These are phyloP conservation scores for Antechinus stuartii DNA, from an alignment of 2,113 vertebrate species.

Conservation along the genomic window DNA sequence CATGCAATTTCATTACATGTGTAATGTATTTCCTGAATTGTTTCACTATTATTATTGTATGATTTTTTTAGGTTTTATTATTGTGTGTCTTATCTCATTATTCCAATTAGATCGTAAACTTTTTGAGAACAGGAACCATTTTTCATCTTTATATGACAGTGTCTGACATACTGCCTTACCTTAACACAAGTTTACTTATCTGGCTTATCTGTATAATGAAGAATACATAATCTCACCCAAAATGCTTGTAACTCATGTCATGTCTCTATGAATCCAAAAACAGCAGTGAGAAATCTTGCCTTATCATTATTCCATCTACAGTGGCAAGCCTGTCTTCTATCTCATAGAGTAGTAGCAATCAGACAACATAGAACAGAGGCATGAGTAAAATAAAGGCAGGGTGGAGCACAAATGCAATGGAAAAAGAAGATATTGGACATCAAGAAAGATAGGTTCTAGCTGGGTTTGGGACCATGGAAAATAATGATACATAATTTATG, in stretches of 20 bases:
- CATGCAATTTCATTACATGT: not conserved
- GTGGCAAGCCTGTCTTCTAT: not conserved
- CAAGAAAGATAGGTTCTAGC: not conserved
- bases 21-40: not conserved
- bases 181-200: not conserved
- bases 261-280: not conserved
- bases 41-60: not conserved
- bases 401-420: not conserved
- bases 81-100: not conserved
- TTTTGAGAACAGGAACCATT: not conserved
- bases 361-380: not conserved
- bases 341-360: not conserved
- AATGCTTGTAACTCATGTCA: not conserved
- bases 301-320: not conserved
- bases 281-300: not conserved
- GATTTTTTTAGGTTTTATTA: too few species aligned
- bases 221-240: not conserved
- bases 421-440: not conserved
- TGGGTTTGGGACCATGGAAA: not conserved
- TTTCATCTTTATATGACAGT: not conserved
- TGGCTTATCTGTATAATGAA: not conserved
- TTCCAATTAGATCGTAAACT: not conserved
- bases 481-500: not conserved
- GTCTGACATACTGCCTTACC: not conserved
- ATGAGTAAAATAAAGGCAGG: too few species aligned